These are phyloP conservation scores for Campoplex capitator DNA, from an alignment of 2,888 invertebrate genomes.

Conservation along the genomic window DNA sequence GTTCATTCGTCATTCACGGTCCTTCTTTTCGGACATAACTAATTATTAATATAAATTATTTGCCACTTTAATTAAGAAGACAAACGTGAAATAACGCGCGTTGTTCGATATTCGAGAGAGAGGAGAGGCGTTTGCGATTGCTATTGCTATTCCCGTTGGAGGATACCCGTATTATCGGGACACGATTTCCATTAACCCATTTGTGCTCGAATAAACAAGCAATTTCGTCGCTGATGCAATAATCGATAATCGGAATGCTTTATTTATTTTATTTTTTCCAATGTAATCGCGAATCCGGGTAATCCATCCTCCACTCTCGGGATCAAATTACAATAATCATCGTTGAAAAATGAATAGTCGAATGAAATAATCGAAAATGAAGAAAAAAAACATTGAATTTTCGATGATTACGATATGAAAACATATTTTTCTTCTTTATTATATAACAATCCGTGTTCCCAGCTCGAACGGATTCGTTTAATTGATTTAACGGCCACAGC, in stretches of 20 bases:
- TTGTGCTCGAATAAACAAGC: constrained; percentile 29
- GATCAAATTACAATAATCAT: not conserved
- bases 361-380: not conserved
- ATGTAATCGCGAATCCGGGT: not conserved
- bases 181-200: constrained; percentile 30
- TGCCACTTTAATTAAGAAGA: not conserved
- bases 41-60: not conserved
- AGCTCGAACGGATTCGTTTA: constrained; percentile 49
- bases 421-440: not conserved
- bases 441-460: constrained; percentile 14
- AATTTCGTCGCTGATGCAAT: constrained; percentile 18
- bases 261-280: not conserved
- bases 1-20: not conserved
- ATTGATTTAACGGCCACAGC: constrained; percentile 50
- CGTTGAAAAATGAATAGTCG: not conserved
- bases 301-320: not conserved
- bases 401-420: not conserved
- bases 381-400: no score
- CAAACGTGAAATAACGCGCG: not conserved
- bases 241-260: constrained; percentile 30
- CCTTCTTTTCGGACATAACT: not conserved
- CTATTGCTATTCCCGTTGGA: not conserved
- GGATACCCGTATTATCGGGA: constrained; percentile 14
- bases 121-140: not conserved
- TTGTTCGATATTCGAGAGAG: not conserved